phyloP scores from a whole-genome alignment of 2,888 invertebrate species.

The Orchesellides sinensis region DNA sequence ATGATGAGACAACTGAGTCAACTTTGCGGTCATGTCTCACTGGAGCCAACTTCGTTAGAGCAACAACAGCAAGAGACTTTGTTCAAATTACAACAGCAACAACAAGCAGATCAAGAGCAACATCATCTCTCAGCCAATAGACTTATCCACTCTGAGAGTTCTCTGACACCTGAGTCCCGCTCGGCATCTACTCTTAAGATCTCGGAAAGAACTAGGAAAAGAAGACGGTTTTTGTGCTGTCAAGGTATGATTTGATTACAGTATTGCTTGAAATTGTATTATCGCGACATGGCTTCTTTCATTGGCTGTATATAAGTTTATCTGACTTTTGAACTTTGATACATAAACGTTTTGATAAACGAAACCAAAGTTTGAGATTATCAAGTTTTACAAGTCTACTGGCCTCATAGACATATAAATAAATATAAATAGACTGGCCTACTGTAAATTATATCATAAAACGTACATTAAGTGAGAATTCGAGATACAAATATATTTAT shows the following conservation, averaged over 20 bases:
- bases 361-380: too few species aligned
- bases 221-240: slow-evolving; percentile 67
- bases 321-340: too few species aligned
- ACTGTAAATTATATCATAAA: too few species aligned
- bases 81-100: slow-evolving; percentile 51
- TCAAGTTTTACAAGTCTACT: too few species aligned
- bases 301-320: too few species aligned
- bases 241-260: slow-evolving; percentile 68
- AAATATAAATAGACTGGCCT: too few species aligned
- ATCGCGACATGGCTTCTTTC: too few species aligned
- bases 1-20: slow-evolving; percentile 69
- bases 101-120: slow-evolving; percentile 50
- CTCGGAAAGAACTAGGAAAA: slow-evolving; percentile 69
- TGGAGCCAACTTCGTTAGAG: slow-evolving; percentile 55
- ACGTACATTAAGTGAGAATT: too few species aligned
- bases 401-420: too few species aligned
- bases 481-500: too few species aligned
- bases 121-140: slow-evolving; percentile 53
- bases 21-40: slow-evolving; percentile 67
- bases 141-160: slow-evolving; percentile 72
- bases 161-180: slow-evolving; percentile 73
- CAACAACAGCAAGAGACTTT: slow-evolving; percentile 57
- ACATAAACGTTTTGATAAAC: too few species aligned
- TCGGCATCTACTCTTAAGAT: slow-evolving; percentile 73
- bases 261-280: too few species aligned